Evolutionary conservation across 2,888 invertebrate species (phyloP).

Genomic region (Cryptocheilus praepositus): DNA sequence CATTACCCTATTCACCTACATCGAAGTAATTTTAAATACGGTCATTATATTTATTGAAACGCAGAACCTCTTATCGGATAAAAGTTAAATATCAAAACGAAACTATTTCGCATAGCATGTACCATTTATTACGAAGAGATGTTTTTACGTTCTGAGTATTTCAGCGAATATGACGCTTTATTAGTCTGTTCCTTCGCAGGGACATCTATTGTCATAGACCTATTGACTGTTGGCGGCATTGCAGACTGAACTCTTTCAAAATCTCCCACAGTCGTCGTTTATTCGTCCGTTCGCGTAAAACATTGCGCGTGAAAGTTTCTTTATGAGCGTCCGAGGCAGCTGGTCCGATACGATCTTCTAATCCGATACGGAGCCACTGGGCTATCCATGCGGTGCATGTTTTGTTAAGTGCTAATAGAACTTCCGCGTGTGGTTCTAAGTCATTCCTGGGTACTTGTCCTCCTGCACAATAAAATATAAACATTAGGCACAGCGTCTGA

Average conservation of each 20-base stretch:
- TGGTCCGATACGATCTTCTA: constrained; percentile 69
- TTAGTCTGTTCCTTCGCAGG: constrained; percentile 11
- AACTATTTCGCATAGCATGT: constrained; percentile 13
- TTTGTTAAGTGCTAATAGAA: constrained; percentile 81
- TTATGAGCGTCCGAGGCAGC: constrained; percentile 56
- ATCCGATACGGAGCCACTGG: constrained; percentile 78
- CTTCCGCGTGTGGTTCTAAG: constrained; percentile 80
- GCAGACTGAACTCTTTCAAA: constrained; percentile 60
- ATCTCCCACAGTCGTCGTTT: constrained; percentile 53
- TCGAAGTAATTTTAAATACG: too few relatives aligned
- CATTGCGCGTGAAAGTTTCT: constrained; percentile 53
- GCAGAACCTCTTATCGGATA: too few relatives aligned
- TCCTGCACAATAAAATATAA: constrained; percentile 63
- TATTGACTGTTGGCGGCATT: constrained; percentile 49
- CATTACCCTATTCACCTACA: too few relatives aligned
- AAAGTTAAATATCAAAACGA: too few relatives aligned
- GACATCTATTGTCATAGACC: constrained; percentile 39
- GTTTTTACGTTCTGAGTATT: constrained; percentile 17
- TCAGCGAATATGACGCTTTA: constrained; percentile 8
- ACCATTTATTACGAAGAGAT: constrained; percentile 38
- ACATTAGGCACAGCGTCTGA: not conserved
- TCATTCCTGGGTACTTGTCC: constrained; percentile 79
- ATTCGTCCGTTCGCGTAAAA: constrained; percentile 55
- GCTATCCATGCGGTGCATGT: constrained; percentile 80
- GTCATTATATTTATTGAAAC: too few relatives aligned